Evolutionary conservation across 2,113 vertebrate species (phyloP).

Genomic region (Petromus typicus): DNA sequence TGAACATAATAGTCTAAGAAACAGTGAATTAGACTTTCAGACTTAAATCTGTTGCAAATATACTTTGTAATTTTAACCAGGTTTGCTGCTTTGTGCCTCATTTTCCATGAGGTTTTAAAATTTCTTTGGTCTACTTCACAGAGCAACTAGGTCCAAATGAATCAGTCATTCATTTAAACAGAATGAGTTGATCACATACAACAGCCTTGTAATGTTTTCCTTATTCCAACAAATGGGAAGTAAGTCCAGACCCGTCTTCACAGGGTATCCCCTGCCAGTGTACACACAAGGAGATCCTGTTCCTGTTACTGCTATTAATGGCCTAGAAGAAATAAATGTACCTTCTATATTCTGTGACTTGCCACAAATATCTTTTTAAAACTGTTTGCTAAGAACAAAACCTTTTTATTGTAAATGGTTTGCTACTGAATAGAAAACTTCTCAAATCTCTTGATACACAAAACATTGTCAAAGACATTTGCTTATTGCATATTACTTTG

Average conservation of each 20-base stretch:
- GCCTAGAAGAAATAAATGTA: neutral
- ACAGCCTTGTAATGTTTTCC: neutral
- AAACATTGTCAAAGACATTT: too few species aligned
- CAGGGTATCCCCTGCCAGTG: neutral
- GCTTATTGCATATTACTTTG: neutral
- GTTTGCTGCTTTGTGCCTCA: neutral
- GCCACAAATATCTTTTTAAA: neutral
- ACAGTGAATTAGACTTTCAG: neutral
- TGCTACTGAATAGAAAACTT: too few species aligned
- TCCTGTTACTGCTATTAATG: neutral
- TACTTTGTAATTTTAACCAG: conserved; percentile 39
- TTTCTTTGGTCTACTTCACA: conserved; percentile 34
- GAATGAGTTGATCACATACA: neutral
- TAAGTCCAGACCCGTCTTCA: neutral
- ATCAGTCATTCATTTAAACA: neutral
- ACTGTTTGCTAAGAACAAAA: too few species aligned
- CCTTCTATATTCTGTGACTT: neutral
- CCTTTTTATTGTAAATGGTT: too few species aligned
- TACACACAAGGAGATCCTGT: neutral
- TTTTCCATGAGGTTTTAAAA: neutral
- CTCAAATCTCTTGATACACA: too few species aligned
- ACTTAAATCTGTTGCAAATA: neutral
- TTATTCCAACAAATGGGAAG: neutral
- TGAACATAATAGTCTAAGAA: neutral
- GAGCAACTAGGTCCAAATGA: neutral